phyloP scores from a whole-genome alignment of 2,888 invertebrate genomes.

The Biston betularia region DNA sequence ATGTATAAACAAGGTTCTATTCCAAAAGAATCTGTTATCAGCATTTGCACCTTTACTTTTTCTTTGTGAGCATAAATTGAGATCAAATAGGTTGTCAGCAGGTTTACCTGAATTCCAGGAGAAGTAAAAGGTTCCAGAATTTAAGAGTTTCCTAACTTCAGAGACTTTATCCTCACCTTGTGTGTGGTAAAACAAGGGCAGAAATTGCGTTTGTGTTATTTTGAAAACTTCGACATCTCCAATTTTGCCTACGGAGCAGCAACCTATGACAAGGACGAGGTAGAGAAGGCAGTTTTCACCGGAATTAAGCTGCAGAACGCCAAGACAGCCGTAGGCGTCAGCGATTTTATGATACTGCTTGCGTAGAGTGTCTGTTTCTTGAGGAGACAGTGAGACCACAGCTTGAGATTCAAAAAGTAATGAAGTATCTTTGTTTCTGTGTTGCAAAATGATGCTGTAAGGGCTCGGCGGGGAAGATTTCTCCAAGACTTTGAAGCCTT shows the following conservation, averaged over 20 bases:
- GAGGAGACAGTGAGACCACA: constrained; percentile 93
- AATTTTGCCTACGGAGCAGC: constrained; percentile 98
- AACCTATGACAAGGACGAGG: constrained; percentile 97
- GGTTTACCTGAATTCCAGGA: constrained; percentile 89
- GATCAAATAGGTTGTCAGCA: constrained; percentile 90
- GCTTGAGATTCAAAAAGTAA: constrained; percentile 97
- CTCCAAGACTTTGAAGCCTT: constrained; percentile 96
- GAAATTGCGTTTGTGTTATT: constrained; percentile 96
- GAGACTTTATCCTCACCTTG: constrained; percentile 87
- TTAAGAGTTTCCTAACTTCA: constrained; percentile 93
- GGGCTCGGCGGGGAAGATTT: constrained; percentile 94
- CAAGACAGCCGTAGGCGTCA: constrained; percentile 98
- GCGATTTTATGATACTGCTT: constrained; percentile 95
- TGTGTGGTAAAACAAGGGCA: constrained; percentile 92
- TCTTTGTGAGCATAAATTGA: constrained; percentile 97
- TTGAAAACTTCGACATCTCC: constrained; percentile 97
- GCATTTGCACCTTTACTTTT: constrained; percentile 92
- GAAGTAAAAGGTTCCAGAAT: constrained; percentile 99
- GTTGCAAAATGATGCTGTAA: constrained; percentile 96
- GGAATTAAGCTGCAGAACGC: constrained; percentile 95
- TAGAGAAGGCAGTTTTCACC: constrained; percentile 94
- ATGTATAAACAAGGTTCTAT: constrained; percentile 97
- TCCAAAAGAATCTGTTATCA: constrained; percentile 99
- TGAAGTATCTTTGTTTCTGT: constrained; percentile 94
- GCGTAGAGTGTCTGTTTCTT: constrained; percentile 96